These are phyloP conservation scores for Beroe forskalii DNA, from an alignment of 37 sponge, comb jelly and placozoan species.

Conservation along the genomic window DNA sequence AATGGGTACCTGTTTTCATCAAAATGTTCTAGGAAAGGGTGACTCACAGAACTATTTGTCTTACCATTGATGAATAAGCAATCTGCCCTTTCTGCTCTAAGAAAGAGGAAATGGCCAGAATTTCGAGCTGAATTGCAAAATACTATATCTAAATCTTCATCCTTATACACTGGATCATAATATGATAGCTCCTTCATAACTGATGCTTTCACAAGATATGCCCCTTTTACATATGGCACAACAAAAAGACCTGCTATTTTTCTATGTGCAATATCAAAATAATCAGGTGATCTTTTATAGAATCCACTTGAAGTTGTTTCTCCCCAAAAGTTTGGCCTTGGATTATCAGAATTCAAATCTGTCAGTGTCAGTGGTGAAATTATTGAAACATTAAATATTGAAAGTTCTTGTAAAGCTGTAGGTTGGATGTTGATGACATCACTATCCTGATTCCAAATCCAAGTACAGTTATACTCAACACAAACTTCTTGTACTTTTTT, in stretches of 20 bases:
- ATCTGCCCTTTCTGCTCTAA: background rate
- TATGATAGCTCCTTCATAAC: conserved; percentile 1
- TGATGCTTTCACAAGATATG: background rate
- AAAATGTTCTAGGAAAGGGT: conserved; percentile 12
- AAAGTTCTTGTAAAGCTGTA: background rate
- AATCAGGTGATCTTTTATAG: conserved; percentile 17
- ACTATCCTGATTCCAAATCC: conserved; percentile 34
- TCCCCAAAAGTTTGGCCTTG: conserved; percentile 32
- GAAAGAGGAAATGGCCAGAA: background rate
- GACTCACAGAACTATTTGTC: background rate
- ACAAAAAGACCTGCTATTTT: background rate
- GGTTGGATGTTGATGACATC: background rate
- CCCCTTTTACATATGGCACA: conserved; percentile 25
- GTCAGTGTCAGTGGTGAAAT: background rate
- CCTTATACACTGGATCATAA: background rate
- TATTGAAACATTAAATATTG: conserved; percentile 1
- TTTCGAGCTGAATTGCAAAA: conserved; percentile 11
- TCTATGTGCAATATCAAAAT: background rate
- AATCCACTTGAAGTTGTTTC: background rate
- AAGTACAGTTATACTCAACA: background rate
- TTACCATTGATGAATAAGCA: background rate
- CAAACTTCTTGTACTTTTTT: background rate
- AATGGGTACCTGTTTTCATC: background rate
- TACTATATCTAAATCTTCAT: background rate
- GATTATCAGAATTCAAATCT: background rate